Evolutionary conservation across 2,888 invertebrate genomes (phyloP), one percentile per base, ranked within the genome.

Genomic region (Altica lythri): DNA sequence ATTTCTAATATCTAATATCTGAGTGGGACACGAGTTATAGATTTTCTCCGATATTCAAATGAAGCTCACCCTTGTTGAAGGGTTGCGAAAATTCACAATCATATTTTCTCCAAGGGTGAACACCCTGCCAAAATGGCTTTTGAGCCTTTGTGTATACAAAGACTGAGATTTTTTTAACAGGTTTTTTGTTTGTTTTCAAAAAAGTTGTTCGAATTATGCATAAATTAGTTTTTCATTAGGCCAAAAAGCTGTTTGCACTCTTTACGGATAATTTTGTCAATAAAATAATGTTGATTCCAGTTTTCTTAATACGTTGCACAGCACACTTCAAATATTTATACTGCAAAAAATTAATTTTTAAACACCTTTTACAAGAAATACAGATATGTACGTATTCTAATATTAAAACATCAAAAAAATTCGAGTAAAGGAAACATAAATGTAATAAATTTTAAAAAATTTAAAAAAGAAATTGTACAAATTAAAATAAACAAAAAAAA

Each of bases 21-120:
- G 68, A 68, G 61, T 65, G 66, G 65, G 67, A 65, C 66, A 67
- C 67, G 67, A 68, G 65, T 65, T 67, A 67, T 67, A 67, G 67
- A 67, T 67, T 67, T 62, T 51, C 63, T 65, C 70, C 70, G 69
- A 72, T 72, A 72, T 72, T 72, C 71, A 72, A 72, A 72, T 72
- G 68, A 71, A 64, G 63, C 65, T 66, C 67, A 68, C 69, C 69
- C 68, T 65, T 64, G 69, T 64, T 70, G 72, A 72, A 71, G 72
- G 71, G 72, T 72, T 72, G 70, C 69, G 68, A 70, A 70, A 68
- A 72, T 72, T 70, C 70, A 68, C 70, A 71, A 72, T 72, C 72
- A 69, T 70, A 72, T 72, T 72, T 72, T 72, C 70, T 70, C 70
- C 72, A 72, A 72, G 72, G 70, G 70, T 71, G 72, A 70, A 71